Evolutionary conservation across 1,140 invertebrate species (phyloP).

Genomic region (Bombus waltoni): DNA sequence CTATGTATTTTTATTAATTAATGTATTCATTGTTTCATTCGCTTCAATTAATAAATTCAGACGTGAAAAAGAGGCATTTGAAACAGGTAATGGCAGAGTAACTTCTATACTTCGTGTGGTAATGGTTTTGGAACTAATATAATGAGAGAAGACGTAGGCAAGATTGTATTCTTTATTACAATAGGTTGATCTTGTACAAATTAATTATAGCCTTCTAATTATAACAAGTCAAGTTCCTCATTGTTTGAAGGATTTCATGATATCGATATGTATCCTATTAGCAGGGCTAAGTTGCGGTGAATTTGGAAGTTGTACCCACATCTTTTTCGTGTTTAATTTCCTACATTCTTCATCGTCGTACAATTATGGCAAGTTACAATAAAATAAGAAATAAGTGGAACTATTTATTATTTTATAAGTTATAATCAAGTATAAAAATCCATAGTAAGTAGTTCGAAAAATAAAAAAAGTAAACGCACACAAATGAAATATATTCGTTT

Average conservation of each 20-base stretch:
- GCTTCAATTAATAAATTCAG: background rate
- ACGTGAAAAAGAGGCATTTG: background rate
- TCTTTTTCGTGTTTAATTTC: constrained; percentile 38
- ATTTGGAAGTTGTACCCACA: constrained; percentile 73
- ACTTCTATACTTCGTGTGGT: background rate
- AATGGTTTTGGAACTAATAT: background rate
- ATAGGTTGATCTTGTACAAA: constrained; percentile 81
- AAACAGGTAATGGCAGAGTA: too few relatives aligned
- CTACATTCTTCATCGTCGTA: constrained; percentile 31
- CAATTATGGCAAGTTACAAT: constrained; percentile 45
- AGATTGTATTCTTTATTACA: constrained; percentile 82
- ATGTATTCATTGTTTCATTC: background rate
- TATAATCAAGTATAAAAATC: constrained; percentile 37
- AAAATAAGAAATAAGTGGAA: constrained; percentile 43
- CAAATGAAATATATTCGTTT: constrained; percentile 34
- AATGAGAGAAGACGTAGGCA: constrained; percentile 70
- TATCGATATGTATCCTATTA: constrained; percentile 81
- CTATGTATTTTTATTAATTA: background rate
- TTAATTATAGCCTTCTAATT: constrained; percentile 80
- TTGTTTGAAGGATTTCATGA: constrained; percentile 74
- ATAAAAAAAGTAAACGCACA: constrained; percentile 39
- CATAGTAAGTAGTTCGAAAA: constrained; percentile 33
- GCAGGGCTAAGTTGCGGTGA: constrained; percentile 74
- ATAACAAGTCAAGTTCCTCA: constrained; percentile 79
- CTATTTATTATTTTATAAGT: constrained; percentile 58